Conservation (phyloP, 2,113 vertebrate species). For the Romanogobio albipinnatus region DNA sequence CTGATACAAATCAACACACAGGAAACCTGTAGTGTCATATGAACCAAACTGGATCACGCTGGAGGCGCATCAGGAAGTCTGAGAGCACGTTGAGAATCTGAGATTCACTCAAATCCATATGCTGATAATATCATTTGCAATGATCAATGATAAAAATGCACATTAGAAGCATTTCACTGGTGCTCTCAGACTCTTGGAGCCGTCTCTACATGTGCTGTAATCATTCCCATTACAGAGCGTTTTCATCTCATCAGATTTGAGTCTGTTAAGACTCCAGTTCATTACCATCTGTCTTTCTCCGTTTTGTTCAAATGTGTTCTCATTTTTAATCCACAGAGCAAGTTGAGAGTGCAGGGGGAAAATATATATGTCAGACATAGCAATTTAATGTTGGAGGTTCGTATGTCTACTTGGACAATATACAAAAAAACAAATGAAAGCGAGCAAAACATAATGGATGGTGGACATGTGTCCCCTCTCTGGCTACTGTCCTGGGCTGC, state of each 20-base stretch:
- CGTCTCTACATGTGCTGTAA: neutral
- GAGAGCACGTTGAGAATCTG: neutral
- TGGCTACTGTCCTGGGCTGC: conserved; percentile 80
- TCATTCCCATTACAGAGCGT: neutral
- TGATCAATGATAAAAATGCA: neutral
- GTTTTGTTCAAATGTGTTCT: conserved; percentile 53
- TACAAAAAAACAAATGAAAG: neutral
- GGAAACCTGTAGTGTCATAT: neutral
- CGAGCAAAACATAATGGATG: conserved; percentile 1
- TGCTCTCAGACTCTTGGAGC: conserved; percentile 8
- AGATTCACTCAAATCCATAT: neutral
- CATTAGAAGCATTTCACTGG: neutral
- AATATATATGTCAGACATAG: conserved; percentile 99
- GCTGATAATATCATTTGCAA: neutral
- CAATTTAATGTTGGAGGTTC: conserved; percentile 99
- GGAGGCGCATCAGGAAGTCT: neutral
- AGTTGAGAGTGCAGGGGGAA: conserved; percentile 96
- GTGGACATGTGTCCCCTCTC: conserved; percentile 38
- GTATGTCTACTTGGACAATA: conserved; percentile 72
- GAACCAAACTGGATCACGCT: neutral
- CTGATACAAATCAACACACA: neutral
- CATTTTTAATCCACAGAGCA: conserved; percentile 83
- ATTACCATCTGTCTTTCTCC: conserved; percentile 10
- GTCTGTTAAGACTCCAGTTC: neutral
- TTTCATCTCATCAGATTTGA: neutral